Base-by-base conservation (phyloP, 1,140 invertebrate genomes). In the Dendroctonus ponderosae region DNA sequence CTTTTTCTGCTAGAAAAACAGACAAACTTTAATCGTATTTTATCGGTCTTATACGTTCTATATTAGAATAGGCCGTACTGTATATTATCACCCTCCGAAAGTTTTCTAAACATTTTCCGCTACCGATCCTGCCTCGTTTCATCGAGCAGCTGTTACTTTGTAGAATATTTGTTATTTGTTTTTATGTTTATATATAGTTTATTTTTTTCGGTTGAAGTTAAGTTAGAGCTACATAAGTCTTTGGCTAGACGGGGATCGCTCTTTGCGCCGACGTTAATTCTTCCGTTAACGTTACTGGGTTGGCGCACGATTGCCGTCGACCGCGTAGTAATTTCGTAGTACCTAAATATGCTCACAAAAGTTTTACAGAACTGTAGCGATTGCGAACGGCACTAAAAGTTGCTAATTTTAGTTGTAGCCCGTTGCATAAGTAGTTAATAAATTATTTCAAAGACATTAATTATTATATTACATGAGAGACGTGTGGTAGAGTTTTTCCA, bases 131-230 rank as follows among this genome's bases (percentile, higher is more conserved):
- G 61, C 5, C 43, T 39, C 50, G 50, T 39, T 12, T 14, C 26
- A n/a, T 53, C 50, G 15, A 46, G 65, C 57, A 67, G 58, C 65
- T 77, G 75, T 78, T 77, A 76, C 72, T 66, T 70, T 74, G 73
- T 77, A 76, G 74, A 74, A 67, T 79, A 77, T 74, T 79, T 79
- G 78, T 79, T 79, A 76, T 77, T 79, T 79, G 78, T 79, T 79
- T 79, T 78, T 79, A 78, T 79, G 77, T 79, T 79, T 78, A 79
- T 79, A 79, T 79, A 79, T 78, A 79, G 78, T 79, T 75, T 79
- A 79, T 79, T 79, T 79, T 79, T 75, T 68, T 59, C 66, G 77
- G 75, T 78, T 77, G 74, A 74, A 78, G 74, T 73, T 77, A 77
- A 73, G 72, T 75, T 76, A 74, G 69, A 71, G 26, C 26, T 62